Conservation (phyloP, 1,140 invertebrate genomes). For the Drosophila tsacasi region DNA sequence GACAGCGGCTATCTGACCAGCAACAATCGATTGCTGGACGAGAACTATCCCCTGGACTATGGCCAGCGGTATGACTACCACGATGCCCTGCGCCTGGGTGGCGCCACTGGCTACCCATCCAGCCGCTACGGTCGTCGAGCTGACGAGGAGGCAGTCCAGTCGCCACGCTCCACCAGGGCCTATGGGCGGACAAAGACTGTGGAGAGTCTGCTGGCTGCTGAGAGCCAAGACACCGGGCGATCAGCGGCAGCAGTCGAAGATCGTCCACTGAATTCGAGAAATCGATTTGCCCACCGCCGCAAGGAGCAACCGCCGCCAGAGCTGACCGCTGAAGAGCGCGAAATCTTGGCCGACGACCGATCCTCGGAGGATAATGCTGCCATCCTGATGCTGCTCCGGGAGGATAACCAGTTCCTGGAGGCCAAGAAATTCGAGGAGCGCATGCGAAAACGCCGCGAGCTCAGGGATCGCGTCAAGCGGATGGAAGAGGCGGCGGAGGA, state of each 20-base stretch:
- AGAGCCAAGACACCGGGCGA: slow-evolving; percentile 21
- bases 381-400: slow-evolving; percentile 75
- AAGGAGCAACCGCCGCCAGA: slow-evolving; percentile 56
- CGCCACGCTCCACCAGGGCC: slow-evolving; percentile 37
- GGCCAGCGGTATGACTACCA: slow-evolving; percentile 69
- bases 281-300: slow-evolving; percentile 69
- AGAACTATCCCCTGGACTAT: slow-evolving; percentile 78
- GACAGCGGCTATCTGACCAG: slow-evolving; percentile 73
- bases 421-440: slow-evolving; percentile 88
- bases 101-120: slow-evolving; percentile 67
- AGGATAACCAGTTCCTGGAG: slow-evolving; percentile 86
- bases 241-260: slow-evolving; percentile 32
- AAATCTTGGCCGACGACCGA: slow-evolving; percentile 75
- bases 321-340: slow-evolving; percentile 69
- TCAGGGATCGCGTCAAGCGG: slow-evolving; percentile 91
- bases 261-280: slow-evolving; percentile 54
- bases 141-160: slow-evolving; percentile 31
- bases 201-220: slow-evolving; percentile 49
- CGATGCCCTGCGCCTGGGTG: slow-evolving; percentile 67
- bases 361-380: slow-evolving; percentile 83
- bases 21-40: slow-evolving; percentile 64
- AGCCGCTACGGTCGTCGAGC: slow-evolving; percentile 54
- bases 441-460: slow-evolving; percentile 92
- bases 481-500: slow-evolving; percentile 88
- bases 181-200: slow-evolving; percentile 68